phyloP scores from a whole-genome alignment of 2,888 invertebrate genomes.

The Folsomia manolachei region DNA sequence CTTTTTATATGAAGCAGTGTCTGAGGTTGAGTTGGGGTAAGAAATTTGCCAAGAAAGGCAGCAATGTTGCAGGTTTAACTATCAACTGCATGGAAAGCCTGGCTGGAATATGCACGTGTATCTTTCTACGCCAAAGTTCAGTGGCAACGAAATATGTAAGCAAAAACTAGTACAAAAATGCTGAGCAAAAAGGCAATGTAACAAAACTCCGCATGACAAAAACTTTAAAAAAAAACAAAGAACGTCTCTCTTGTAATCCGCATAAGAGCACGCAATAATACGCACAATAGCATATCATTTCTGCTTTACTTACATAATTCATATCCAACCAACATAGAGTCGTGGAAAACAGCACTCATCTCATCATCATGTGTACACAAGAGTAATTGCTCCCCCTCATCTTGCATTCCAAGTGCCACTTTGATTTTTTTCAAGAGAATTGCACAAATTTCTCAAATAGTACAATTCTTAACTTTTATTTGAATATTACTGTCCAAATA shows the following conservation, averaged over 20 bases:
- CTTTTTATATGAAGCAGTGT: neutral
- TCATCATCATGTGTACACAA: neutral
- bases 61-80: no score
- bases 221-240: neutral
- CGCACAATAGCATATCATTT: slow-evolving; percentile 13
- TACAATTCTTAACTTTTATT: neutral
- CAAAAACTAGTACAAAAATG: neutral
- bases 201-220: no score
- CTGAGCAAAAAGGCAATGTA: neutral
- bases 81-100: no score
- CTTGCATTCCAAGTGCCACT: neutral
- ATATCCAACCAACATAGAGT: slow-evolving; percentile 3
- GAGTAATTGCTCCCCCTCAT: neutral
- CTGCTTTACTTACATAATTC: slow-evolving; percentile 23
- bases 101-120: neutral
- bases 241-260: neutral
- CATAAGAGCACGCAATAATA: neutral
- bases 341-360: neutral
- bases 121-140: neutral
- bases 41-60: neutral
- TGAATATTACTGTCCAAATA: neutral
- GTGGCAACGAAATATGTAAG: neutral
- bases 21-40: slow-evolving; percentile 6
- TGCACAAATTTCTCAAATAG: neutral
- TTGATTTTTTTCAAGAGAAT: neutral